Conservation (phyloP, 2,888 invertebrate species). For the Drepanosiphum platanoidis region DNA sequence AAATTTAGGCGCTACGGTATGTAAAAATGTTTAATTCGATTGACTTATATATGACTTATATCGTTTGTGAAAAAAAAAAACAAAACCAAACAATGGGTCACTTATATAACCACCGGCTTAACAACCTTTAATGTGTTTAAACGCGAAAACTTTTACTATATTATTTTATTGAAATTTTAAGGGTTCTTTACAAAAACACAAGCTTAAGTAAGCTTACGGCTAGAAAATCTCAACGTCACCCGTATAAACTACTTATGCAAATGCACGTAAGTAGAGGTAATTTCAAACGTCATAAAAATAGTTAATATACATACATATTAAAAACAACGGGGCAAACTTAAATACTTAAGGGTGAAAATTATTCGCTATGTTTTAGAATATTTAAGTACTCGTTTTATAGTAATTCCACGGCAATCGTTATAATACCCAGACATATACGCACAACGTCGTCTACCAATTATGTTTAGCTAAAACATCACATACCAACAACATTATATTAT, state of each 20-base stretch:
- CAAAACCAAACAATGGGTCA: too few relatives aligned
- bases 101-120: not conserved
- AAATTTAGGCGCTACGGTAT: too few relatives aligned
- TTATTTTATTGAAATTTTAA: not conserved
- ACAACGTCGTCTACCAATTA: not conserved
- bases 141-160: not conserved
- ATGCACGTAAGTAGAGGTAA: not conserved
- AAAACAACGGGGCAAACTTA: not conserved
- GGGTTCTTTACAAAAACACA: not conserved
- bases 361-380: not conserved
- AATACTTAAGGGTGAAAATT: not conserved
- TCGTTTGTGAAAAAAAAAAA: too few relatives aligned
- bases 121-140: not conserved
- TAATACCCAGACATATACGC: not conserved
- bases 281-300: not conserved
- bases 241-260: not conserved
- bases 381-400: not conserved
- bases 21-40: too few relatives aligned
- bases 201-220: not conserved
- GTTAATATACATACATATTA: not conserved
- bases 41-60: too few relatives aligned
- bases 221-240: conserved; percentile 4
- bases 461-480: too few relatives aligned
- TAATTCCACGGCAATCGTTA: not conserved
- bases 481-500: too few relatives aligned